These are phyloP conservation scores for Bellardia pandia DNA, from an alignment of 2,888 invertebrate genomes.

Conservation along the genomic window DNA sequence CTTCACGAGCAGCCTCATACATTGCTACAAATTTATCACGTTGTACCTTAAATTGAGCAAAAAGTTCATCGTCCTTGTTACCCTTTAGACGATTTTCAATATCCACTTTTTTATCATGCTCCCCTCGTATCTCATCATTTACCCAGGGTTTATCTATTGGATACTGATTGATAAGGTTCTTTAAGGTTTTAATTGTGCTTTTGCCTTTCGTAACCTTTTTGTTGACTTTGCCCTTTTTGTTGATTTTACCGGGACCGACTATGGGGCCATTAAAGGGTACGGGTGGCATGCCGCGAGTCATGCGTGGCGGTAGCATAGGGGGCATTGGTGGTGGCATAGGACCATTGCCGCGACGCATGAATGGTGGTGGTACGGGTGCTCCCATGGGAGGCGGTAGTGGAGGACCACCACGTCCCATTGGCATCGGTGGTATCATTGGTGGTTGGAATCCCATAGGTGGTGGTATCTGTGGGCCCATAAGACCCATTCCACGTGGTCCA, in stretches of 20 bases:
- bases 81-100: slow-evolving; percentile 84
- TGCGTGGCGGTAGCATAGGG: slow-evolving; percentile 76
- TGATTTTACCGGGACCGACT: slow-evolving; percentile 77
- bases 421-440: slow-evolving; percentile 79
- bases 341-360: slow-evolving; percentile 77
- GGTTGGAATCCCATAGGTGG: slow-evolving; percentile 77
- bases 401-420: slow-evolving; percentile 73
- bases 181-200: slow-evolving; percentile 81
- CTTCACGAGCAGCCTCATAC: slow-evolving; percentile 85
- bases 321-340: slow-evolving; percentile 77
- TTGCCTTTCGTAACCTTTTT: slow-evolving; percentile 80
- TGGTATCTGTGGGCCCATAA: slow-evolving; percentile 77
- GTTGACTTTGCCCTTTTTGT: slow-evolving; percentile 79
- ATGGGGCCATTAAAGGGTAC: slow-evolving; percentile 73
- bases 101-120: slow-evolving; percentile 85
- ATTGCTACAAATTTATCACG: slow-evolving; percentile 86
- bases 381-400: slow-evolving; percentile 73
- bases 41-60: slow-evolving; percentile 86
- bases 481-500: slow-evolving; percentile 73
- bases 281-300: slow-evolving; percentile 76
- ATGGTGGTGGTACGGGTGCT: slow-evolving; percentile 76
- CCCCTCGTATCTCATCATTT: slow-evolving; percentile 85
- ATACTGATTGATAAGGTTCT: slow-evolving; percentile 83
- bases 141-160: slow-evolving; percentile 86
- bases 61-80: slow-evolving; percentile 85